Percentiles rank a stretch among this genome's conserved stretches.
Conservation (phyloP, 64 coral and sea anemone species). For the Montipora capricornis region DNA sequence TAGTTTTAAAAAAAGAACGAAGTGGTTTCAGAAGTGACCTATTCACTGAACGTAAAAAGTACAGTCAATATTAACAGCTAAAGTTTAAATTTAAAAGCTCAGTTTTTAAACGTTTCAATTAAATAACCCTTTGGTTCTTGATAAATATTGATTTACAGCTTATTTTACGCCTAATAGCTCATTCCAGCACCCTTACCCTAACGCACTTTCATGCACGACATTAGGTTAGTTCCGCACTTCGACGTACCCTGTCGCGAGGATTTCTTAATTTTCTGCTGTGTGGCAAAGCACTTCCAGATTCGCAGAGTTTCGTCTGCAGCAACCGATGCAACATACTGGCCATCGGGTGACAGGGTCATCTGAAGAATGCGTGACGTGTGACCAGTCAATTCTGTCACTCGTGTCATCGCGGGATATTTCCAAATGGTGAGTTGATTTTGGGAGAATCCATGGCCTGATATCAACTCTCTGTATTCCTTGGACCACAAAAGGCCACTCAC, state of each 20-base stretch:
- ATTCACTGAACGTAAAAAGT: too few species aligned
- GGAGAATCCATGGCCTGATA: constrained; percentile 98
- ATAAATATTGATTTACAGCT: too few species aligned
- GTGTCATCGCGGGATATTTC: constrained; percentile 94
- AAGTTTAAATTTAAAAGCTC: too few species aligned
- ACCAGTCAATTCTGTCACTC: constrained; percentile 80
- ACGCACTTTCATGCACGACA: constrained; percentile 91
- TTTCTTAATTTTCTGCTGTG: constrained; percentile 71
- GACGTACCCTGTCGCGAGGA: neutral
- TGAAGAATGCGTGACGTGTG: constrained; percentile 89
- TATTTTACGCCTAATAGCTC: too few species aligned
- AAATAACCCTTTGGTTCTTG: too few species aligned
- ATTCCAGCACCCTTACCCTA: neutral
- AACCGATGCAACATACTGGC: constrained; percentile 87
- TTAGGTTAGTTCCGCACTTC: constrained; percentile 45
- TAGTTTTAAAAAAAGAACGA: too few species aligned
- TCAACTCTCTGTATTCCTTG: constrained; percentile 89
- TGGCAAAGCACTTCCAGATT: constrained; percentile 95
- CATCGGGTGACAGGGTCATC: constrained; percentile 94
- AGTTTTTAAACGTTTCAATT: too few species aligned
- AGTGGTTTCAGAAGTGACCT: too few species aligned
- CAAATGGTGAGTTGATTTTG: constrained; percentile 92
- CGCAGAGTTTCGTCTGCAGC: constrained; percentile 95
- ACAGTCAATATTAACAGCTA: too few species aligned
- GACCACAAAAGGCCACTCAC: constrained; percentile 91